Evolutionary conservation across 1,140 invertebrate genomes (phyloP), one percentile per base, ranked within the genome.

Genomic region (Lerema accius): DNA sequence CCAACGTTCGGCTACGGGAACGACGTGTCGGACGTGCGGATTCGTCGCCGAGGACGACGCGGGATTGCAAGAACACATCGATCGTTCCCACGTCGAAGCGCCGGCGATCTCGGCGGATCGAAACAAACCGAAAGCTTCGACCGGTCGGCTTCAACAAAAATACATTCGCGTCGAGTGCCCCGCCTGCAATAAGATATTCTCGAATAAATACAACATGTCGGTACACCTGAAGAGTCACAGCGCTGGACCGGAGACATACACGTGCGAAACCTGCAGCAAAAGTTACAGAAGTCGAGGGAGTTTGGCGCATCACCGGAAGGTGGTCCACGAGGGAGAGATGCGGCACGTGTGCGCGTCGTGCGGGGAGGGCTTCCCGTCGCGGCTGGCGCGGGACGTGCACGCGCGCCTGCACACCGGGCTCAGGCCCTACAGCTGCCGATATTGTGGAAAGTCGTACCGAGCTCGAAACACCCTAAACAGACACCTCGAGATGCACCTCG

Each of bases 361-460:
- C 48, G 85, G 80, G 0, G 80, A 88, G 49, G 71, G 76, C 4
- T 90, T 91, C 67, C 78, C 83, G 0, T 73, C 76, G 5, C 67
- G 76, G 5, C n/a, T 42, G 11, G 65, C 74, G 9, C 65, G 84
- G 9, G 78, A 86, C 74, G 67, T 79, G 4, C 91, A 92, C 66
- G 40, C 72, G 13, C 71, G 76, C 0, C 63, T 82, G 3, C 93
- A 94, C 76, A 89, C 89, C 3, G 91, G 91, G 0, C 84, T 91
- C 13, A 82, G 91, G 19, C 93, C 94, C 0, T 94, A 91, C 73
- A 66, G 81, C 0, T 95, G 94, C 76, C 48, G 78, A 0, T 70
- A 91, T 4, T 95, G 94, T 78, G 82, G 84, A 7, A 80, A 82
- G 46, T 62, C 76, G 3, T 86, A 76, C 66, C 73, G 90, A 51